A percentile compares a stretch with the other conserved stretches of the same genome.
Evolutionary conservation across 2,113 vertebrate species (phyloP).

Genomic region (Tichodroma muraria): DNA sequence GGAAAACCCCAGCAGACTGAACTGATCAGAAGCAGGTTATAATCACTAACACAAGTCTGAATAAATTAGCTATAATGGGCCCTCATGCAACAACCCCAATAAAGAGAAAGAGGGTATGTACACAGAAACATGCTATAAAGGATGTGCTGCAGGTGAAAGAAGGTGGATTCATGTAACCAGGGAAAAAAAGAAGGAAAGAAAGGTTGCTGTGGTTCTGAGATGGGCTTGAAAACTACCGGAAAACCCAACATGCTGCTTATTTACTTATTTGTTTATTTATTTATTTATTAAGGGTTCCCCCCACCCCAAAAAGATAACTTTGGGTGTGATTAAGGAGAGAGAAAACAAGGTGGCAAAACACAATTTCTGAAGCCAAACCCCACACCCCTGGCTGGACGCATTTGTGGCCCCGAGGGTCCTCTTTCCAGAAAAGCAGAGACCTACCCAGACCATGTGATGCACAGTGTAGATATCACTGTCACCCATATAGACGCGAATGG

Average conservation of each 20-base stretch:
- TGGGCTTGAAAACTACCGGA: not conserved
- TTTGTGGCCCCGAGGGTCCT: not conserved
- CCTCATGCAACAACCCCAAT: not conserved
- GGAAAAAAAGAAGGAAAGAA: not conserved
- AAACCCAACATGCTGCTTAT: not conserved
- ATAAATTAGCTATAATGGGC: not conserved
- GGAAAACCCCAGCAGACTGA: constrained; percentile 30
- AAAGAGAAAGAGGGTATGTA: not conserved
- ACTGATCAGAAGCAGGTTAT: not conserved
- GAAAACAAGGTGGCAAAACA: not conserved
- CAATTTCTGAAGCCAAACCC: not conserved
- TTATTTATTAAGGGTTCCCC: not conserved
- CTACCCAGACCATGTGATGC: constrained; percentile 98
- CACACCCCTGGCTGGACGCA: not conserved
- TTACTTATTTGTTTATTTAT: not conserved
- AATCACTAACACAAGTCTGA: not conserved
- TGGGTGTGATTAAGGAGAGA: not conserved
- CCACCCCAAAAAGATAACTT: not conserved
- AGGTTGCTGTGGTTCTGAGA: not conserved
- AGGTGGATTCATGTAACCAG: not conserved
- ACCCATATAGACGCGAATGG: constrained; percentile 97
- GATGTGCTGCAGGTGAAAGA: constrained; percentile 1
- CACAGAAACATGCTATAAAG: constrained; percentile 10
- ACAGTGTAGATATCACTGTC: constrained; percentile 94
- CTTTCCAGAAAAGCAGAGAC: constrained; percentile 37